Conservation (phyloP, 2,888 invertebrate species). For the Caenorhabditis doughertyi region DNA sequence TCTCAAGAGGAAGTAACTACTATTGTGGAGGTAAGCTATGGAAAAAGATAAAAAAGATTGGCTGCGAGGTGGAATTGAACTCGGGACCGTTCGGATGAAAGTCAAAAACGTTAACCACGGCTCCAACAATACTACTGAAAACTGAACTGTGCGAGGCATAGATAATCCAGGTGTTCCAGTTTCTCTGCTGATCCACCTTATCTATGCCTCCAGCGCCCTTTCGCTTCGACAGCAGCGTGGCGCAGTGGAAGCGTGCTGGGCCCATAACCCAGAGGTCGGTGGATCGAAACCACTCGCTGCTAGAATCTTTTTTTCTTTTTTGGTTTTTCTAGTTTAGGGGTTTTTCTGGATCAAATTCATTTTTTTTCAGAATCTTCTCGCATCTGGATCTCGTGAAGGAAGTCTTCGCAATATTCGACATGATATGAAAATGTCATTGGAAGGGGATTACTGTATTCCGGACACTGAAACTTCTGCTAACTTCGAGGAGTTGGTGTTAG, state of each 20-base stretch:
- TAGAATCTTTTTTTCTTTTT: constrained; percentile 16
- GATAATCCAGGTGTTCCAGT: not conserved
- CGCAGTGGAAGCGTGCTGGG: constrained; percentile 87
- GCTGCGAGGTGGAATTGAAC: constrained; percentile 82
- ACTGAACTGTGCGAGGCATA: not conserved
- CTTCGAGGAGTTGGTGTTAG: constrained; percentile 1
- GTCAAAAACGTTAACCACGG: constrained; percentile 87
- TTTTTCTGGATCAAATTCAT: no score
- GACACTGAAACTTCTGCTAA: not conserved
- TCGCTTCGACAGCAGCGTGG: constrained; percentile 68
- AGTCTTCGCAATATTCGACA: not conserved
- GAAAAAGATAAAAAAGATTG: constrained; percentile 20
- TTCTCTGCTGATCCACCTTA: not conserved
- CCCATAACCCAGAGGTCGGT: constrained; percentile 94
- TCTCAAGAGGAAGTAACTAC: not conserved
- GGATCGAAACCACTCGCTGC: constrained; percentile 82
- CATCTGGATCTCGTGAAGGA: not conserved
- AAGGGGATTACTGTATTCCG: constrained; percentile 38
- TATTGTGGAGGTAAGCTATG: not conserved
- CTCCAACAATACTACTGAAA: not conserved
- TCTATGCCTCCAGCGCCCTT: not conserved
- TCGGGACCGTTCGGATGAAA: constrained; percentile 93
- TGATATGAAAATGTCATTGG: constrained; percentile 2
- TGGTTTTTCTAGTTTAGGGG: no score
- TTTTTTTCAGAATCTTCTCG: constrained; percentile 14